Base-by-base conservation (phyloP, 2,888 invertebrate species). In the Melikaiella ostensackeni region DNA sequence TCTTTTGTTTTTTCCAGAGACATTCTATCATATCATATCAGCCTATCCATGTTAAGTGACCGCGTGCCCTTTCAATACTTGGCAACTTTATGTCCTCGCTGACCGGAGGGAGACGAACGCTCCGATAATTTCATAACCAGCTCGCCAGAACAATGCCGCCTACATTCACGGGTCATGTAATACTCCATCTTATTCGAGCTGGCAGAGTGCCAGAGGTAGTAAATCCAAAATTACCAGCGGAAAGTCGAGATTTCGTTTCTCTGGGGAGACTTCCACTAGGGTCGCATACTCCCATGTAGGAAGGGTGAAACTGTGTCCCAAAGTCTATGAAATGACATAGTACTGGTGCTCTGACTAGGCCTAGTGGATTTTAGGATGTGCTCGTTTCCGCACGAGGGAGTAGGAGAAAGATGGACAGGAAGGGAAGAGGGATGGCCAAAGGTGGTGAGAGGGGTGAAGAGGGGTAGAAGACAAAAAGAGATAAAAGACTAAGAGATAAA, bases 191-290 rank as follows among this genome's bases (percentile, higher is more conserved):
- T 85, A 86, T 85, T 84, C 80, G 79, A 77, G 76, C 83, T 88
- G 87, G 87, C 86, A 75, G 57, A 38, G 63, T 55, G 85, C 87
- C 88, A 87, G 83, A 77, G 75, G 85, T 86, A 86, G 87, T 88
- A 88, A 87, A 87, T 88, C 86, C 82, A 79, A 86, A 88, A 88
- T 87, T 86, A 87, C 84, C 82, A 76, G 83, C 81, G 78, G 81
- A 86, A 84, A 84, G 84, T 85, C 79, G 83, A 83, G 84, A 85
- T 84, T 84, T 83, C 78, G 64, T 35, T 77, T 30, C 50, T 46
- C 38, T 55, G 38, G 35, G 19, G 19, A 59, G 30, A 57, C 59
- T 59, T 16, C 35, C 61, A 59, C 24, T 42, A 24, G 24, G 16
- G 27, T 74, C 19, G 24, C 21, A 59, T 27, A 62, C 16, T n/a